Evolutionary conservation across 1,140 invertebrate genomes (phyloP).

Genomic region (Drosophila chauvacae): DNA sequence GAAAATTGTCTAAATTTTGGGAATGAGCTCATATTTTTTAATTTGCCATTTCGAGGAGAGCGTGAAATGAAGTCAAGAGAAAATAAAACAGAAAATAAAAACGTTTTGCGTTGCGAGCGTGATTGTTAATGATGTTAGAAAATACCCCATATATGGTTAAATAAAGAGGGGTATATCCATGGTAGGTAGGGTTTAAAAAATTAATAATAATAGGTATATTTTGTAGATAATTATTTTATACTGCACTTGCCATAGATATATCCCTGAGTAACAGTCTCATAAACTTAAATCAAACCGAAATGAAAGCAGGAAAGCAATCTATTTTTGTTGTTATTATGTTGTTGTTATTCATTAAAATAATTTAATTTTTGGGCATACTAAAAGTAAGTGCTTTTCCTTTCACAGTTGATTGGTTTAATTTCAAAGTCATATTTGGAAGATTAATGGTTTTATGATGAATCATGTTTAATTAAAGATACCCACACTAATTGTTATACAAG

Average conservation of each 20-base stretch:
- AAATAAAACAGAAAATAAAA: constrained; percentile 24
- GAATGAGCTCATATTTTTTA: constrained; percentile 72
- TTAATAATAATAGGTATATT: not conserved
- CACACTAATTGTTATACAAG: not conserved
- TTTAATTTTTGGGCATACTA: not conserved
- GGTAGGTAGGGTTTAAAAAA: not conserved
- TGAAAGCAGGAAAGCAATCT: no score
- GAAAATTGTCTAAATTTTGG: constrained; percentile 59
- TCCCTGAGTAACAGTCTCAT: not conserved
- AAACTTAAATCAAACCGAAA: not conserved
- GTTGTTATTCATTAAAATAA: not conserved
- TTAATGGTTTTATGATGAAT: not conserved
- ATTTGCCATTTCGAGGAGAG: constrained; percentile 48
- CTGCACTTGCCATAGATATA: not conserved
- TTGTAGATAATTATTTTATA: not conserved
- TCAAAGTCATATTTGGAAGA: not conserved
- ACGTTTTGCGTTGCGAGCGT: constrained; percentile 27
- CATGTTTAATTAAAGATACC: constrained; percentile 1
- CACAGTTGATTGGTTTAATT: constrained; percentile 1
- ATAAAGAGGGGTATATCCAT: not conserved
- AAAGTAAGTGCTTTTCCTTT: not conserved
- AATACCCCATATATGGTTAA: constrained; percentile 11
- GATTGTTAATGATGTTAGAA: constrained; percentile 37
- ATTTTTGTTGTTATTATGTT: not conserved
- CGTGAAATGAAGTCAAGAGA: constrained; percentile 46